Evolutionary conservation across 2,888 invertebrate genomes (phyloP).

Genomic region (Folsomia candida): DNA sequence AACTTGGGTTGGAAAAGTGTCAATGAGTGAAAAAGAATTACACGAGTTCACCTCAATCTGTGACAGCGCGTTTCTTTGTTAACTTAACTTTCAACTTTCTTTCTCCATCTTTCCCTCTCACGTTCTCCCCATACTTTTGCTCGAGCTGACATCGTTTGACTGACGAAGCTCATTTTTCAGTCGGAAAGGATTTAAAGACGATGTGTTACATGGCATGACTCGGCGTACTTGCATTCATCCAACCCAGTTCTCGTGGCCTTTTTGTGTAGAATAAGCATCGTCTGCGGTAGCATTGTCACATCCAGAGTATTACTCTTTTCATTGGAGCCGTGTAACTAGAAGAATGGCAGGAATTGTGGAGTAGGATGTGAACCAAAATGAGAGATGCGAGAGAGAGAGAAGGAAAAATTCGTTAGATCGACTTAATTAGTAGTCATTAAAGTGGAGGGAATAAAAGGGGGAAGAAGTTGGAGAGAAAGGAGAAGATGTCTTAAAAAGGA

Average conservation of each 20-base stretch:
- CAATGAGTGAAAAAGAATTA: neutral
- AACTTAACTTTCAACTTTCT: constrained; percentile 12
- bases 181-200: neutral
- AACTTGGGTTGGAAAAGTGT: neutral
- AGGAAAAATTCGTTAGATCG: constrained; percentile 49
- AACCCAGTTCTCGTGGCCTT: neutral
- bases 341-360: neutral
- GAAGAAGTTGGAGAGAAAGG: constrained; percentile 16
- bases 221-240: neutral
- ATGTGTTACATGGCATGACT: neutral
- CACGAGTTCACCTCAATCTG: neutral
- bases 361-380: constrained; percentile 33
- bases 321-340: neutral
- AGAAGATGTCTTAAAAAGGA: constrained; percentile 44
- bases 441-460: constrained; percentile 47
- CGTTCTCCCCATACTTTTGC: constrained; percentile 15
- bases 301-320: neutral
- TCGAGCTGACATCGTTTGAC: neutral
- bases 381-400: constrained; percentile 30
- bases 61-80: neutral
- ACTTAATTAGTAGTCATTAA: constrained; percentile 51
- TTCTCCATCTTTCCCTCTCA: constrained; percentile 10
- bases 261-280: no score
- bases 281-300: neutral
- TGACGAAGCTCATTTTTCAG: constrained; percentile 4